Percentiles rank a stretch among this genome's conserved stretches.
Conservation (phyloP, 2,113 vertebrate species). For the Gadus chalcogrammus region DNA sequence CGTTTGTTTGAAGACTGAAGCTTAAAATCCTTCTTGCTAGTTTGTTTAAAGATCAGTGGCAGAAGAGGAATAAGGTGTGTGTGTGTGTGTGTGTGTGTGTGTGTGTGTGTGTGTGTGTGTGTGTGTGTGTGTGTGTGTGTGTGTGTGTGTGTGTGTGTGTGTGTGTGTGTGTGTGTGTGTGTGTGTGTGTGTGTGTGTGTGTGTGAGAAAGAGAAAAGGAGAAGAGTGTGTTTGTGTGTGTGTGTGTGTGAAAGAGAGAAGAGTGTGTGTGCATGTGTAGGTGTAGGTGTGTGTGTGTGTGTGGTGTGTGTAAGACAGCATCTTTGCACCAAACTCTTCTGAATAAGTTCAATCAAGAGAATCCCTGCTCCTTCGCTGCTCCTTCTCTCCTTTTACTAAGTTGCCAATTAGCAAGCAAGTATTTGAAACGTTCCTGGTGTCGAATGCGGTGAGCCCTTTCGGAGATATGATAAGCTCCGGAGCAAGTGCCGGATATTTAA, state of each 20-base stretch:
- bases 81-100: too few relatives aligned
- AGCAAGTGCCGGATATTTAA: neutral
- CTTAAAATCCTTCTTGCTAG: too few relatives aligned
- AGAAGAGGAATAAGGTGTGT: too few relatives aligned
- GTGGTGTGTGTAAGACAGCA: neutral
- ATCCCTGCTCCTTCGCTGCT: neutral
- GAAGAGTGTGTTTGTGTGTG: too few relatives aligned
- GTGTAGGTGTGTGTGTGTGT: neutral
- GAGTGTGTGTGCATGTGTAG: neutral
- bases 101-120: too few relatives aligned
- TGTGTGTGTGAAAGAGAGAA: neutral
- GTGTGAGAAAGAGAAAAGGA: neutral
- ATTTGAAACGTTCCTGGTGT: constrained; percentile 22
- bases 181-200: too few relatives aligned
- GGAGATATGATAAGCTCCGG: neutral
- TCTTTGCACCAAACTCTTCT: constrained; percentile 6
- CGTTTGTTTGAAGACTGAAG: too few relatives aligned
- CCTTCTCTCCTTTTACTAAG: neutral
- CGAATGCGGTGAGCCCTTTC: neutral
- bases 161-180: too few relatives aligned
- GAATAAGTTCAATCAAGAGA: constrained; percentile 18
- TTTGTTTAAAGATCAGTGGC: too few relatives aligned
- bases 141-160: too few relatives aligned
- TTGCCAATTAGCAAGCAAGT: constrained; percentile 25
- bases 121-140: neutral